Base-by-base conservation (phyloP, 2,888 invertebrate species). In the Erebia aethiops region DNA sequence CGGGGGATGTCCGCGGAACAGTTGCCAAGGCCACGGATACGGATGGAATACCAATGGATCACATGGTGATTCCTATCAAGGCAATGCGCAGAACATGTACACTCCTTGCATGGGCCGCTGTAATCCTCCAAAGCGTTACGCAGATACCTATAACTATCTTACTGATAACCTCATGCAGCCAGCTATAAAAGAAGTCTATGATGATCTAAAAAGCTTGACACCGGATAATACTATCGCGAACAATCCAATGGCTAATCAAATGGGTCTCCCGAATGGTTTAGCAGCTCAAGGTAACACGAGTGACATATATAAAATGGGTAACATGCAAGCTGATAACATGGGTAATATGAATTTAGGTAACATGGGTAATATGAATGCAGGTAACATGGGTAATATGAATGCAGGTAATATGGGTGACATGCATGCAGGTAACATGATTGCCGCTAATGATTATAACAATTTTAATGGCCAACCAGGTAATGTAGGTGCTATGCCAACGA, bases 91-190 rank as follows among this genome's bases (percentile, higher is more conserved):
- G 67, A 63, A 75, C 74, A 72, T 73, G 76, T 46, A 71, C 62
- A 64, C 58, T 49, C 71, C 65, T 72, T 85, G 84, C 67, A 87
- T 86, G 85, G 87, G 87, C 18, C 79, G 73, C 18, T 87, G 88
- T 69, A 88, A 91, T 68, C 86, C 91, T 51, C 79, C 85, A 0
- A 87, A 89, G 74, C 80, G 90, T 1, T 92, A 88, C 67, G 79
- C 86, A 52, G 91, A 92, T 43, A 91, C 92, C 0, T 91, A 90
- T 72, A 85, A 77, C 54, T 92, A 90, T 76, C 80, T 92, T 51
- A 90, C 84, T 69, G 76, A 83, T 71, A 91, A 91, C 72, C 77
- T 92, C 14, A 89, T 93, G 89, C 88, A 91, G 72, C 93, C 93
- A 0, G 82, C 86, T 1, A 81, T 92, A 5, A 81, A 89, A 71